Percentiles rank a stretch among this genome's conserved stretches.
phyloP scores from a whole-genome alignment of 2,797 vertebrate genomes.

The Paratrypauchen microcephalus region DNA sequence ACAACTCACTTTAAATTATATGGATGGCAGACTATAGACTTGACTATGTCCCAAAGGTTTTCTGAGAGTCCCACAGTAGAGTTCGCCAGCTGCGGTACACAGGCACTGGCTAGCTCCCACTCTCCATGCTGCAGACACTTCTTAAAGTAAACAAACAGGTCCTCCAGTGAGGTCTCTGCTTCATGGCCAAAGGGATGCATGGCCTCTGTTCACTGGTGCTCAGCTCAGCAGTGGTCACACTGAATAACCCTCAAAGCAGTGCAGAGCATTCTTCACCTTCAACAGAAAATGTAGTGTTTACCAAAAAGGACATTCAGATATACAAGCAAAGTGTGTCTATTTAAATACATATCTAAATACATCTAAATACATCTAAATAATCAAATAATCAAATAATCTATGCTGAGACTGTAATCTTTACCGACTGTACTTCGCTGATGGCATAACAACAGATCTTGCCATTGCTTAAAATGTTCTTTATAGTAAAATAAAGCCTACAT shows the following conservation, averaged over 20 bases:
- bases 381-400: neutral
- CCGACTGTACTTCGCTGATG: neutral
- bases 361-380: neutral
- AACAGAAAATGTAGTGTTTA: neutral
- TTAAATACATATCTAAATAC: neutral
- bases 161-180: slow-evolving; percentile 80
- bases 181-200: slow-evolving; percentile 87
- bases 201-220: slow-evolving; percentile 22
- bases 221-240: slow-evolving; percentile 29
- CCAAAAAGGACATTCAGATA: neutral
- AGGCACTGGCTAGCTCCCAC: slow-evolving; percentile 90
- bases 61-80: slow-evolving; percentile 65
- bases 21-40: slow-evolving; percentile 82
- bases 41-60: slow-evolving; percentile 78
- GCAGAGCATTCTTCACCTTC: slow-evolving; percentile 40
- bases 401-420: neutral
- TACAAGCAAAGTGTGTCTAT: neutral
- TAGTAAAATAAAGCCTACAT: neutral
- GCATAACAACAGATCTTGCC: neutral
- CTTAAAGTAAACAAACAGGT: slow-evolving; percentile 86
- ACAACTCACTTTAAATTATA: slow-evolving; percentile 77
- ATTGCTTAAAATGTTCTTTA: neutral
- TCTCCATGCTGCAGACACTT: slow-evolving; percentile 82
- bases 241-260: neutral
- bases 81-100: slow-evolving; percentile 83